phyloP scores from a whole-genome alignment of 2,888 invertebrate genomes.

The Cyrtodaria siliqua region DNA sequence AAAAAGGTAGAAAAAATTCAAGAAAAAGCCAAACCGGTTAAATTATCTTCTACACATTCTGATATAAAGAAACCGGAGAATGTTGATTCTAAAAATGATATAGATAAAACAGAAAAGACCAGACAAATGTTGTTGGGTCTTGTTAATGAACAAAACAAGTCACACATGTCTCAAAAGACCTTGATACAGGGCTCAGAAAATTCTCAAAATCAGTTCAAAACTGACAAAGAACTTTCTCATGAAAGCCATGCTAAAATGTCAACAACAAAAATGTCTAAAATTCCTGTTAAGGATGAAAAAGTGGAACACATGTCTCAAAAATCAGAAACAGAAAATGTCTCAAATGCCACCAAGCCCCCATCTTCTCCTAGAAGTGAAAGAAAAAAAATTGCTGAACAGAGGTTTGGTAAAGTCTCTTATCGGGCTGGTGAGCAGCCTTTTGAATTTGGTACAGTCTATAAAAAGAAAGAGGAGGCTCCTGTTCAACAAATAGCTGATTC shows the following conservation, averaged over 20 bases:
- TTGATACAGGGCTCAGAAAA: no score
- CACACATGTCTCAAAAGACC: no score
- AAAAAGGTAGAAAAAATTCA: constrained; percentile 16
- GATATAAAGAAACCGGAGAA: neutral
- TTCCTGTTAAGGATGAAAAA: neutral
- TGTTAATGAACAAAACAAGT: no score
- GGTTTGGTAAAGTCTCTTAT: constrained; percentile 47
- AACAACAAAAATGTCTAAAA: neutral
- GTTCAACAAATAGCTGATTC: neutral
- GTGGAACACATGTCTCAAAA: constrained; percentile 10
- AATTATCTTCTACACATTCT: no score
- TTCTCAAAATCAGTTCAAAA: no score
- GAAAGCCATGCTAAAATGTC: no score
- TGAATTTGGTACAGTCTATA: constrained; percentile 6
- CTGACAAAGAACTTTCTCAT: no score
- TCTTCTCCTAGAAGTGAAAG: constrained; percentile 57
- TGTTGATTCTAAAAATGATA: neutral
- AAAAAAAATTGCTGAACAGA: constrained; percentile 41
- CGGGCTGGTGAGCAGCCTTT: neutral
- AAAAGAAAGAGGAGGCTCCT: constrained; percentile 1
- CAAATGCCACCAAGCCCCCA: constrained; percentile 36
- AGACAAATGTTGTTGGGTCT: no score
- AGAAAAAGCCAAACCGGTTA: constrained; percentile 4
- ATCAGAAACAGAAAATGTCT: constrained; percentile 1
- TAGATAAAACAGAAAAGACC: no score